Percentiles rank a stretch among this genome's conserved stretches.
Evolutionary conservation across 2,797 vertebrate genomes (phyloP).

Genomic region (Sphenodon punctatus): DNA sequence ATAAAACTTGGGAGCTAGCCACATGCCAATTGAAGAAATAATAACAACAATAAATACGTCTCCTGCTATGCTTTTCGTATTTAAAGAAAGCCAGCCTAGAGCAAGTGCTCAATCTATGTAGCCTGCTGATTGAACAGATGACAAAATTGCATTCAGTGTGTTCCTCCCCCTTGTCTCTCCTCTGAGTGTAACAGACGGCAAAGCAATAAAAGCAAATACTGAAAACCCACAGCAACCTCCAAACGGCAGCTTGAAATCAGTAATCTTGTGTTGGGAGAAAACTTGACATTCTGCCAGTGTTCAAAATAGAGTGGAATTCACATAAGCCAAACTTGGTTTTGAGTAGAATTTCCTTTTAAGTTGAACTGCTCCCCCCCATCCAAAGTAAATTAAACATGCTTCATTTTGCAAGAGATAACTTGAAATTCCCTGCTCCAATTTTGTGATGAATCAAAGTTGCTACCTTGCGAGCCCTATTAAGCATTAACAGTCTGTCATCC

Average conservation of each 20-base stretch:
- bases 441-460: too few species aligned
- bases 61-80: conserved; percentile 27
- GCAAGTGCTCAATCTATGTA: conserved; percentile 1
- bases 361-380: too few species aligned
- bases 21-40: conserved; percentile 38
- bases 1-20: not conserved
- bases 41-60: not conserved
- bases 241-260: conserved; percentile 1
- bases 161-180: conserved; percentile 10
- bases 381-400: too few species aligned
- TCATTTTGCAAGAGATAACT: too few species aligned
- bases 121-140: not conserved
- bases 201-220: conserved; percentile 15
- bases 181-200: conserved; percentile 4
- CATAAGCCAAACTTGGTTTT: too few species aligned
- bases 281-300: not conserved
- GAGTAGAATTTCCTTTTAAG: too few species aligned
- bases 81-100: conserved; percentile 25
- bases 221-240: conserved; percentile 6
- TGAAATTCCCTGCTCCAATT: too few species aligned
- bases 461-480: too few species aligned
- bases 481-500: too few species aligned
- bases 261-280: not conserved
- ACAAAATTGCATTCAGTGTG: conserved; percentile 20
- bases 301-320: too few species aligned